These are phyloP conservation scores for Rutpela maculata DNA, from an alignment of 2,888 invertebrate genomes.

Conservation along the genomic window DNA sequence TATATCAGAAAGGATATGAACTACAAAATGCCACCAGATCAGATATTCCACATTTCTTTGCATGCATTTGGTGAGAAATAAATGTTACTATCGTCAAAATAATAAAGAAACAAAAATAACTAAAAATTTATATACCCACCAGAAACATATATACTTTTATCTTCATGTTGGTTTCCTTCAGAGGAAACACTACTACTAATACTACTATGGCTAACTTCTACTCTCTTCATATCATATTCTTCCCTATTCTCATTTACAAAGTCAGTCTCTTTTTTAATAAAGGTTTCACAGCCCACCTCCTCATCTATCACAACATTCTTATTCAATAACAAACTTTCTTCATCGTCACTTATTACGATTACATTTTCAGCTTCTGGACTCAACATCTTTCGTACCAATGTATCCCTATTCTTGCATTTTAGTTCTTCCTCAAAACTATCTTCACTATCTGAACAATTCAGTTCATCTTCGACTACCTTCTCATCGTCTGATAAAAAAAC, in stretches of 20 bases:
- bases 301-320: not conserved
- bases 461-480: not conserved
- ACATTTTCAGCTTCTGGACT: slow-evolving; percentile 2
- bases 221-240: not conserved
- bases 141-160: not conserved
- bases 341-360: slow-evolving; percentile 30
- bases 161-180: not conserved
- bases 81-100: too few relatives aligned
- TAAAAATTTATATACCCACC: too few relatives aligned
- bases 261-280: not conserved
- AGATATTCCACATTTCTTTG: too few relatives aligned
- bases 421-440: not conserved
- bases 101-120: too few relatives aligned
- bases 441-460: slow-evolving; percentile 5
- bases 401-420: not conserved
- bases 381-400: not conserved
- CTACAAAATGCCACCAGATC: too few relatives aligned
- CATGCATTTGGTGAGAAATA: too few relatives aligned
- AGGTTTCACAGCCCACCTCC: not conserved
- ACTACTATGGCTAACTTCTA: too few relatives aligned
- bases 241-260: not conserved
- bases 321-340: not conserved
- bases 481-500: slow-evolving; percentile 5
- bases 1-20: too few relatives aligned
- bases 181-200: not conserved